Conservation (phyloP, 2,888 invertebrate genomes). For the Lissonota sp. region DNA sequence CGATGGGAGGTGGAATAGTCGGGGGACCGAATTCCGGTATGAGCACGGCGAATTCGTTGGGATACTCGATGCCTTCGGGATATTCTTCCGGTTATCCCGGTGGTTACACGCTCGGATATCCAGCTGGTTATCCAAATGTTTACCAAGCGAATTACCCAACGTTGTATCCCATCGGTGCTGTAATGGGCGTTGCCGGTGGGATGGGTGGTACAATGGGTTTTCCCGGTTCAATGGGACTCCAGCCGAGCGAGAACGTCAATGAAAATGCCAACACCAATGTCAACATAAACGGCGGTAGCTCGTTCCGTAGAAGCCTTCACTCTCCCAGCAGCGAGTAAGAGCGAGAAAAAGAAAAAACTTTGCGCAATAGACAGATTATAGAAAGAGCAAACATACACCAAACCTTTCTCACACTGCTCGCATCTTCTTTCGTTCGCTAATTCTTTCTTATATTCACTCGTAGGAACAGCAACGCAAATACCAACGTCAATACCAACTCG, state of each 20-base stretch:
- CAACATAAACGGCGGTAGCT: slow-evolving; percentile 63
- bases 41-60: slow-evolving; percentile 1
- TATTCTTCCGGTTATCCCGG: slow-evolving; percentile 21
- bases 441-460: slow-evolving; percentile 6
- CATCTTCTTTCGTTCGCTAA: not conserved
- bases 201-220: slow-evolving; percentile 16
- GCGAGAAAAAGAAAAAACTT: not conserved
- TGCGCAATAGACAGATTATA: not conserved
- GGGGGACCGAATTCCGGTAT: slow-evolving; percentile 12
- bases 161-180: not conserved
- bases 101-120: not conserved
- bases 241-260: slow-evolving; percentile 57
- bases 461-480: slow-evolving; percentile 59
- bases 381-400: not conserved
- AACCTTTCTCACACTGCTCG: not conserved
- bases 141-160: slow-evolving; percentile 20
- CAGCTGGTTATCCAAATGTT: slow-evolving; percentile 18
- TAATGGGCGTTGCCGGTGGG: not conserved
- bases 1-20: slow-evolving; percentile 18
- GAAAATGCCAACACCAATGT: slow-evolving; percentile 68
- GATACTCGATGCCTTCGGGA: not conserved
- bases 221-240: slow-evolving; percentile 12
- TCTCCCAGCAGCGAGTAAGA: slow-evolving; percentile 64
- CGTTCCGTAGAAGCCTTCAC: slow-evolving; percentile 68
- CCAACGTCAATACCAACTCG: slow-evolving; percentile 51